Percentiles rank a stretch among this genome's conserved stretches.
Evolutionary conservation across 1,140 invertebrate genomes (phyloP).

Genomic region (Gonatopus flavifemur): DNA sequence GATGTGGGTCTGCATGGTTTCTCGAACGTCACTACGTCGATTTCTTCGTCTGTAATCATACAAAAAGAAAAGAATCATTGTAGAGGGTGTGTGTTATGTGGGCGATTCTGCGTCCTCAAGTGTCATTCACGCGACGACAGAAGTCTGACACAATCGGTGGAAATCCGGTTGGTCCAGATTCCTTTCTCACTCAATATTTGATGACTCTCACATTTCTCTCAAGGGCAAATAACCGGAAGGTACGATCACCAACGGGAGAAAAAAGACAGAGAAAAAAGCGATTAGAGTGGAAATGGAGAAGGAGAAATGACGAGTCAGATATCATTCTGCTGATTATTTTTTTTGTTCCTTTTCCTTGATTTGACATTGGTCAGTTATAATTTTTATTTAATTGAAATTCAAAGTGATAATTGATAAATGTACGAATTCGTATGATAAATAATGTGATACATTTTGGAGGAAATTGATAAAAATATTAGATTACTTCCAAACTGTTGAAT

Average conservation of each 20-base stretch:
- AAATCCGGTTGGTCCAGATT: constrained; percentile 37
- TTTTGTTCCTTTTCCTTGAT: background rate
- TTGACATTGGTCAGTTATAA: background rate
- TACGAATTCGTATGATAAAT: no score
- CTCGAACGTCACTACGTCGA: constrained; percentile 76
- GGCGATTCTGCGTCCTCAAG: background rate
- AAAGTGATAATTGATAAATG: background rate
- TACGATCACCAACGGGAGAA: no score
- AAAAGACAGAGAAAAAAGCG: no score
- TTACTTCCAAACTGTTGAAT: no score
- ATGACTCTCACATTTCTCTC: constrained; percentile 9
- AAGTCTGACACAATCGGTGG: constrained; percentile 7
- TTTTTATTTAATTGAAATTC: constrained; percentile 12
- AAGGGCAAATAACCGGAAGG: constrained; percentile 19
- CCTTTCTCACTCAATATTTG: constrained; percentile 12
- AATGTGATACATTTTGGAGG: no score
- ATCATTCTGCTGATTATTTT: no score
- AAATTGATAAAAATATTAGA: no score
- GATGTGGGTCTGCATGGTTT: constrained; percentile 58
- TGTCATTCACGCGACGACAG: background rate
- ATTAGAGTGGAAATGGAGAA: no score
- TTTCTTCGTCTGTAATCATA: no score
- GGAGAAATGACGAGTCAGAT: no score
- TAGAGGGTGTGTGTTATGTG: background rate
- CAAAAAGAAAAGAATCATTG: no score